Conservation (phyloP, 2,797 vertebrate genomes). For the Muscicapa comitata region DNA sequence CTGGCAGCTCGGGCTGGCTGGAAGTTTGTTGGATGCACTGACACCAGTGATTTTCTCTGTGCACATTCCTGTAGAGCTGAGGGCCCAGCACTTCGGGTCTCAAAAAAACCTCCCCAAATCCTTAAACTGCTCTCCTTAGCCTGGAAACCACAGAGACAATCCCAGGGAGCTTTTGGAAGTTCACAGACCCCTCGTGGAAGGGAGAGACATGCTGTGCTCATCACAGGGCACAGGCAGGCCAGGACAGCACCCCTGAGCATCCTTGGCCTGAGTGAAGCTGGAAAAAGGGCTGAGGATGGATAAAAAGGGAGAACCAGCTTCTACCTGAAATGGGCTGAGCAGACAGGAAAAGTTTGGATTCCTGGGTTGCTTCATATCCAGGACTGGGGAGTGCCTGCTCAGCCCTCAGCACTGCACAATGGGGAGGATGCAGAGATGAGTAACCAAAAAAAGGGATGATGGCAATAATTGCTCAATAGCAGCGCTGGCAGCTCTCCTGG, state of each 20-base stretch:
- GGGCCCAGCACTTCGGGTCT: background rate
- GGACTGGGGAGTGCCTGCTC: background rate
- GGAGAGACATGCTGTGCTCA: background rate
- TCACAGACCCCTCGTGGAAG: background rate
- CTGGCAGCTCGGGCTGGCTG: background rate
- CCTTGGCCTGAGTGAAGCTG: background rate
- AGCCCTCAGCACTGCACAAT: accelerated
- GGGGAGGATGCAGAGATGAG: accelerated
- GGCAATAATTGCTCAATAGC: background rate
- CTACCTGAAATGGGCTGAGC: too few species aligned
- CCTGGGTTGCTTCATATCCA: background rate
- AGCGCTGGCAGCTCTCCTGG: background rate
- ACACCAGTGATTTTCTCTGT: accelerated
- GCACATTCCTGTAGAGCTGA: background rate
- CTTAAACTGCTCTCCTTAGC: background rate
- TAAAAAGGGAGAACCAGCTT: too few species aligned
- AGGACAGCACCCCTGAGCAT: background rate
- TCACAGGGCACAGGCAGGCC: background rate
- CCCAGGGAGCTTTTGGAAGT: background rate
- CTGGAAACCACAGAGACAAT: background rate
- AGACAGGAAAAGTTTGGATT: background rate
- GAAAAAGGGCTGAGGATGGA: too few species aligned
- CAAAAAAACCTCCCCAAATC: background rate
- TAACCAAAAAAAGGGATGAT: background rate
- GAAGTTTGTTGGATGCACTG: background rate